phyloP scores from a whole-genome alignment of 2,797 vertebrate species.

The Hydrolagus colliei region DNA sequence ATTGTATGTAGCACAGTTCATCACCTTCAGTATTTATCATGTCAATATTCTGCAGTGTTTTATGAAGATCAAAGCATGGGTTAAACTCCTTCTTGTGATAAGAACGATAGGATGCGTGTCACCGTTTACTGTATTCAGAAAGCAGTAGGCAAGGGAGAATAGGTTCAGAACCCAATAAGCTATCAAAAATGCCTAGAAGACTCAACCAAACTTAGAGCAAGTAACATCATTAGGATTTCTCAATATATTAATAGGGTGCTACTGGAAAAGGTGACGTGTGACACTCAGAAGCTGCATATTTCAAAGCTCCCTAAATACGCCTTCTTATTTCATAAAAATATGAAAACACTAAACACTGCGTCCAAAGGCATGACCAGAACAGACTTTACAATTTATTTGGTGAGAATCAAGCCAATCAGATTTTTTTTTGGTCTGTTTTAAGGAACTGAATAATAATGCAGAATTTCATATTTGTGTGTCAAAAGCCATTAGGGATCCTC shows the following conservation, averaged over 20 bases:
- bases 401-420: not conserved
- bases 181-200: not conserved
- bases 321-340: no score
- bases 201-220: not conserved
- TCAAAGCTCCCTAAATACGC: no score
- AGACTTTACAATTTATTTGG: not conserved
- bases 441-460: not conserved
- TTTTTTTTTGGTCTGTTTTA: not conserved
- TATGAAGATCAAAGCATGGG: constrained; percentile 13
- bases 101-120: not conserved
- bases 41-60: not conserved
- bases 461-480: not conserved
- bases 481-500: not conserved
- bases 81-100: not conserved
- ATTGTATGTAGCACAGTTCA: not conserved
- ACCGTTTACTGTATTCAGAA: not conserved
- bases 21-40: not conserved
- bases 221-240: no score
- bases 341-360: no score
- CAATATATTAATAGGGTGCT: not conserved
- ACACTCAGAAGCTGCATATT: no score
- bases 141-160: not conserved
- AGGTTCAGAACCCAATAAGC: not conserved
- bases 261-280: not conserved
- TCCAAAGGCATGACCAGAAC: not conserved